A percentile compares a stretch with the other conserved stretches of the same genome.
phyloP scores from a whole-genome alignment of 1,140 invertebrate species.

The Leptinotarsa undecemlineata region DNA sequence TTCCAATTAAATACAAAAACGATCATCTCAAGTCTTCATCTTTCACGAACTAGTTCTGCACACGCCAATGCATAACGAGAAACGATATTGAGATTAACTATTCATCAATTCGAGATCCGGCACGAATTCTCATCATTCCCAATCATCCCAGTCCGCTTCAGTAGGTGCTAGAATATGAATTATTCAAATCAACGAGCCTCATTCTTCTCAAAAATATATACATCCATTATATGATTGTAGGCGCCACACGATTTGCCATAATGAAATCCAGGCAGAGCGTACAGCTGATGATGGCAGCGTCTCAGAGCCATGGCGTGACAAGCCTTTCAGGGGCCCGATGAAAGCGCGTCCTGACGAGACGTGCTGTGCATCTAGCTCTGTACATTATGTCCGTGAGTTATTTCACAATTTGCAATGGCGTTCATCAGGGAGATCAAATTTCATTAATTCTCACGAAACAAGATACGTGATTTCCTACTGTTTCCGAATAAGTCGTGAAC shows the following conservation, averaged over 20 bases:
- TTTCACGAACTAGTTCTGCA: too few relatives aligned
- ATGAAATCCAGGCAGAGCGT: not conserved
- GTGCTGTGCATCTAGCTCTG: conserved; percentile 4
- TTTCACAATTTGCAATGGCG: not conserved
- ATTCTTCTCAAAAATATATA: not conserved
- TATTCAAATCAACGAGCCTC: not conserved
- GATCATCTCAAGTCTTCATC: too few relatives aligned
- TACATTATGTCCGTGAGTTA: conserved; percentile 3
- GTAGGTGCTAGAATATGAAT: conserved; percentile 2
- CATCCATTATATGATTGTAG: conserved; percentile 8
- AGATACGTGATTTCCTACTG: not conserved
- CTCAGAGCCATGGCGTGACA: not conserved
- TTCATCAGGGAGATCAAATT: conserved; percentile 8
- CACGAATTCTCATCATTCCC: not conserved
- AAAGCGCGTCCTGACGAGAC: conserved; percentile 7
- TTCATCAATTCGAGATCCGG: not conserved
- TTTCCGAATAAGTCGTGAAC: not conserved
- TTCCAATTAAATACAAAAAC: too few relatives aligned
- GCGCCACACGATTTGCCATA: conserved; percentile 5
- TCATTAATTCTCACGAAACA: conserved; percentile 2
- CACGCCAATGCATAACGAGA: too few relatives aligned
- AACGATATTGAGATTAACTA: not conserved
- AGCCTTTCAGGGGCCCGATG: not conserved
- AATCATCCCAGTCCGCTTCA: not conserved
- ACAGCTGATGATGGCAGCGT: conserved; percentile 2